A percentile compares a stretch with the other conserved stretches of the same genome.
Conservation (phyloP, 1,140 invertebrate species). For the Drosophila lacertosa region DNA sequence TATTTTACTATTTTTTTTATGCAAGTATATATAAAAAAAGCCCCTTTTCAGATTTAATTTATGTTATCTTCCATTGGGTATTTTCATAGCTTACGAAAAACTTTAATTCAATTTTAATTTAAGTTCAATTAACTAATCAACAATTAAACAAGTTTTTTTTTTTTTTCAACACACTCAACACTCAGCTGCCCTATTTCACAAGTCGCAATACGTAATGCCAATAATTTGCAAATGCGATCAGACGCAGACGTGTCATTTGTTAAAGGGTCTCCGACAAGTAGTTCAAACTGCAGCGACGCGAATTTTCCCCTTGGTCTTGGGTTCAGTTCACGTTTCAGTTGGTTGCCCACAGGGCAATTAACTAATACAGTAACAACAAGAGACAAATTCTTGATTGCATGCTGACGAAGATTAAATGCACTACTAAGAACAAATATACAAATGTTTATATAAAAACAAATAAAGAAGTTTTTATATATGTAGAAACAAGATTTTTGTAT, state of each 20-base stretch:
- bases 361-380: conserved; percentile 37
- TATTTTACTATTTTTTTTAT: not conserved
- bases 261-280: conserved; percentile 18
- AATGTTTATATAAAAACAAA: too few species aligned
- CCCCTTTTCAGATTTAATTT: not conserved
- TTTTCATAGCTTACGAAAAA: not conserved
- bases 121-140: conserved; percentile 31
- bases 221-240: conserved; percentile 27
- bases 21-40: not conserved
- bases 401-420: not conserved
- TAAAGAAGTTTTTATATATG: too few species aligned
- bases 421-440: not conserved
- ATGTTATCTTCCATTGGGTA: not conserved
- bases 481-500: too few species aligned
- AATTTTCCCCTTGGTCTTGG: conserved; percentile 12
- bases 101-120: not conserved
- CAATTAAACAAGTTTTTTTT: conserved; percentile 14
- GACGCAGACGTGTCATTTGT: conserved; percentile 7
- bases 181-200: conserved; percentile 26
- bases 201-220: conserved; percentile 30
- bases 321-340: conserved; percentile 32
- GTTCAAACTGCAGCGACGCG: not conserved
- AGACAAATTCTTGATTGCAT: not conserved
- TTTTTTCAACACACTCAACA: too few species aligned
- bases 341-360: conserved; percentile 50